These are phyloP conservation scores for Silvanus unidentatus DNA, from an alignment of 2,888 invertebrate species.

Conservation along the genomic window DNA sequence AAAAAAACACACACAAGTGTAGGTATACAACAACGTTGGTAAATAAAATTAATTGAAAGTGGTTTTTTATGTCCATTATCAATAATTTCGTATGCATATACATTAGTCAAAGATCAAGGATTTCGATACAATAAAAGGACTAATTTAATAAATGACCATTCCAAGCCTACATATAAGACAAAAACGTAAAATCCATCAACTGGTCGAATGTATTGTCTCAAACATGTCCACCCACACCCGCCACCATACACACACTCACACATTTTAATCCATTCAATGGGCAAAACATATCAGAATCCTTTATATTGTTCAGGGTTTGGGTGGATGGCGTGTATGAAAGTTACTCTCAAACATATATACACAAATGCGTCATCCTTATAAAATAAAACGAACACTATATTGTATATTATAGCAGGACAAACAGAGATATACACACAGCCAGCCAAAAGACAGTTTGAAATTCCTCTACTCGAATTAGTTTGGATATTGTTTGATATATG, in stretches of 20 bases:
- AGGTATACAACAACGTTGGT: too few species aligned
- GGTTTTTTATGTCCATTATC: slow-evolving; percentile 5
- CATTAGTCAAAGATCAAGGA: slow-evolving; percentile 23
- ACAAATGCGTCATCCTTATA: too few species aligned
- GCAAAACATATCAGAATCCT: slow-evolving; percentile 24
- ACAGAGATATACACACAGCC: slow-evolving; percentile 18
- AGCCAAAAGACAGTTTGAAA: slow-evolving; percentile 21
- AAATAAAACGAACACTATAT: slow-evolving; percentile 19
- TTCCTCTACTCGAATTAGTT: slow-evolving; percentile 27
- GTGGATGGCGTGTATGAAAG: not conserved
- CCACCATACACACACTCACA: too few species aligned
- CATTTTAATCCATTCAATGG: slow-evolving; percentile 21
- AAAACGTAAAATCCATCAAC: slow-evolving; percentile 36
- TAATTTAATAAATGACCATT: slow-evolving; percentile 34
- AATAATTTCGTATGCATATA: slow-evolving; percentile 2
- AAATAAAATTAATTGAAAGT: not conserved
- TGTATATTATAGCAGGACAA: slow-evolving; percentile 12
- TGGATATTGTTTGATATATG: slow-evolving; percentile 42
- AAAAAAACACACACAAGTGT: too few species aligned
- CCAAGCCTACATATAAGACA: slow-evolving; percentile 28
- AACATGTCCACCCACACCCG: slow-evolving; percentile 23
- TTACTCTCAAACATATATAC: not conserved
- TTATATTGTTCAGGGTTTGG: slow-evolving; percentile 7
- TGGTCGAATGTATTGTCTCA: slow-evolving; percentile 30
- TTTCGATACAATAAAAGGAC: slow-evolving; percentile 23